A percentile compares a stretch with the other conserved stretches of the same genome.
Conservation (phyloP, 1,140 invertebrate species). For the Drosophila seguyi region DNA sequence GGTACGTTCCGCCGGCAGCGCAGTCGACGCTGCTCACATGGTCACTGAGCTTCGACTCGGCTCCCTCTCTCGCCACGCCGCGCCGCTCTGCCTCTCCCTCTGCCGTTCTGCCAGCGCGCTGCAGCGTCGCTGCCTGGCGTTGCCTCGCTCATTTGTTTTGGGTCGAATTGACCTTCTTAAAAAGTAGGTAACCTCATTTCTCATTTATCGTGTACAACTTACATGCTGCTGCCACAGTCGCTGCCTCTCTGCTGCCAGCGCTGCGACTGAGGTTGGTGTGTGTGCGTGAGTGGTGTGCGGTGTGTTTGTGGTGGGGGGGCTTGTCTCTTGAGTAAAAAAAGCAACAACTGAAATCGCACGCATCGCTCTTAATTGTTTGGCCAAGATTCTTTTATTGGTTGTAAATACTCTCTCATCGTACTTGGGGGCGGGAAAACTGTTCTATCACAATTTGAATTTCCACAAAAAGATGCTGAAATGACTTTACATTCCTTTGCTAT, state of each 20-base stretch:
- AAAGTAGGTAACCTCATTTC: constrained; percentile 85
- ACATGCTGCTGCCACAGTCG: constrained; percentile 63
- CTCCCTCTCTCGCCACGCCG: constrained; percentile 10
- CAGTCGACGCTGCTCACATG: constrained; percentile 62
- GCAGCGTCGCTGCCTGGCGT: constrained; percentile 58
- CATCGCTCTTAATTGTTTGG: constrained; percentile 38
- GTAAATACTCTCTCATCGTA: constrained; percentile 16
- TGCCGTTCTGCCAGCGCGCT: not conserved
- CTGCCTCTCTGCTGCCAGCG: constrained; percentile 8
- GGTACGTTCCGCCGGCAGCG: constrained; percentile 58
- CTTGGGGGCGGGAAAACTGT: constrained; percentile 1
- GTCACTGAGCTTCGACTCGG: constrained; percentile 76
- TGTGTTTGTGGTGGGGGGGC: constrained; percentile 33
- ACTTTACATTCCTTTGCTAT: not conserved
- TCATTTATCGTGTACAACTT: constrained; percentile 85
- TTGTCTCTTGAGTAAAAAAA: constrained; percentile 30
- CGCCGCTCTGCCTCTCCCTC: constrained; percentile 22
- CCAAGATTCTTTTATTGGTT: constrained; percentile 41
- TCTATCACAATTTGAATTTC: not conserved
- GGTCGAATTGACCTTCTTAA: constrained; percentile 84
- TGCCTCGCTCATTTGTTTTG: constrained; percentile 82
- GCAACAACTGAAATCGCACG: constrained; percentile 35
- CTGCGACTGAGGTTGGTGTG: constrained; percentile 3
- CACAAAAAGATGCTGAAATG: constrained; percentile 8
- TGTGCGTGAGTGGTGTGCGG: constrained; percentile 5